phyloP scores from a whole-genome alignment of 2,888 invertebrate genomes.

The Eupithecia centaureata region DNA sequence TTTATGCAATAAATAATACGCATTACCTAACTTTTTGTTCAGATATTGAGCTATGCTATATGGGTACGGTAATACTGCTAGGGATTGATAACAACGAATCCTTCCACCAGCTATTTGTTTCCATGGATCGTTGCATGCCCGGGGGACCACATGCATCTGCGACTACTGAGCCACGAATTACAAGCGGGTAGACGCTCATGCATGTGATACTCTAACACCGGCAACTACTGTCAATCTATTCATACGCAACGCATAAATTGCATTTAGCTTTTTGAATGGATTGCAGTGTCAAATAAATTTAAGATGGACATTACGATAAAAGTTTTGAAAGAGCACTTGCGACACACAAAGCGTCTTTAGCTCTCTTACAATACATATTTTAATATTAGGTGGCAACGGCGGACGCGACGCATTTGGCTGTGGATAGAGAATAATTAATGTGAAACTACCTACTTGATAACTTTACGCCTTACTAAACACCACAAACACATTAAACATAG shows the following conservation, averaged over 20 bases:
- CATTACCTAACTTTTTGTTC: not conserved
- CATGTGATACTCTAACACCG: constrained; percentile 61
- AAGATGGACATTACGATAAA: constrained; percentile 82
- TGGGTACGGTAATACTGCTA: not conserved
- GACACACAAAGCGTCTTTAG: constrained; percentile 75
- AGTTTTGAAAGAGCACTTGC: constrained; percentile 77
- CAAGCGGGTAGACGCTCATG: constrained; percentile 49
- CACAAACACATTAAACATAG: constrained; percentile 48
- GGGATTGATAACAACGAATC: constrained; percentile 27
- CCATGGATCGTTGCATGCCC: constrained; percentile 46
- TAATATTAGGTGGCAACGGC: constrained; percentile 48
- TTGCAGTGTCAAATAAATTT: constrained; percentile 61
- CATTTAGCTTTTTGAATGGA: constrained; percentile 56
- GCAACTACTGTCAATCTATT: constrained; percentile 61
- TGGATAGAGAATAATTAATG: constrained; percentile 58
- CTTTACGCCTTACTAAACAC: constrained; percentile 61
- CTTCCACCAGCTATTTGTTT: constrained; percentile 45
- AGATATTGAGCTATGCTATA: not conserved
- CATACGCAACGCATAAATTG: constrained; percentile 46
- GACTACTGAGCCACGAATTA: constrained; percentile 45
- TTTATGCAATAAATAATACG: no score
- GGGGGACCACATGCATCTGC: constrained; percentile 54
- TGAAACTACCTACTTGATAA: constrained; percentile 57
- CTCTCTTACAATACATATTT: constrained; percentile 49
- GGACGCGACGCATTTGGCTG: constrained; percentile 70